phyloP scores from a whole-genome alignment of 2,797 vertebrate genomes.

The Amblyopsis hoosieri region DNA sequence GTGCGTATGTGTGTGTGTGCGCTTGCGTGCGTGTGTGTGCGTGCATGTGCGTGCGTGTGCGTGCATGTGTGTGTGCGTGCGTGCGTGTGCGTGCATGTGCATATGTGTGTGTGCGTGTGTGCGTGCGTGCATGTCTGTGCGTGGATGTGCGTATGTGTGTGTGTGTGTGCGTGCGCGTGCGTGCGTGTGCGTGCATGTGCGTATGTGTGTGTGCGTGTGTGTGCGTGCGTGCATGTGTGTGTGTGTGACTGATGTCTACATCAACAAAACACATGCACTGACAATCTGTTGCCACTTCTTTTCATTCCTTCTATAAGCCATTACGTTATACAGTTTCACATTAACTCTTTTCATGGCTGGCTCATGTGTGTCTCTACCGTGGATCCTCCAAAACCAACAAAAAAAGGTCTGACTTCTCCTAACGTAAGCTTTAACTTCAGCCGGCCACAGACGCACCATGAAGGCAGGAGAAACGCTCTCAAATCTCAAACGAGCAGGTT shows the following conservation, averaged over 20 bases:
- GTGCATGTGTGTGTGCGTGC: background rate
- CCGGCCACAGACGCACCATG: no score
- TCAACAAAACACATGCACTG: background rate
- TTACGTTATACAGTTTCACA: background rate
- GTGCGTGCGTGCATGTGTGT: background rate
- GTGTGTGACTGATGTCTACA: background rate
- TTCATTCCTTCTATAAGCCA: background rate
- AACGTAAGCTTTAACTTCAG: no score
- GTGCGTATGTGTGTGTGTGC: constrained; percentile 2
- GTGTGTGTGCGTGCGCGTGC: no score
- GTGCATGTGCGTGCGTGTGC: no score
- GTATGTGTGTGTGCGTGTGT: no score
- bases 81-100: background rate
- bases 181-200: no score
- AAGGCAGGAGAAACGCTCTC: no score
- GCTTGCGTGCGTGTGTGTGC: background rate
- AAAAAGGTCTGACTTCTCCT: no score
- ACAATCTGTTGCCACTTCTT: background rate
- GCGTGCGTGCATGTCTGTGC: background rate
- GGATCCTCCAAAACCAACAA: background rate
- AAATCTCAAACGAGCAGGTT: no score
- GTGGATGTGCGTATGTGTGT: background rate
- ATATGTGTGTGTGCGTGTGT: no score
- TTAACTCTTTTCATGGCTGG: background rate
- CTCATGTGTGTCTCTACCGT: background rate